Conservation (phyloP, 2,888 invertebrate species). For the Lamellibrachia satsuma region DNA sequence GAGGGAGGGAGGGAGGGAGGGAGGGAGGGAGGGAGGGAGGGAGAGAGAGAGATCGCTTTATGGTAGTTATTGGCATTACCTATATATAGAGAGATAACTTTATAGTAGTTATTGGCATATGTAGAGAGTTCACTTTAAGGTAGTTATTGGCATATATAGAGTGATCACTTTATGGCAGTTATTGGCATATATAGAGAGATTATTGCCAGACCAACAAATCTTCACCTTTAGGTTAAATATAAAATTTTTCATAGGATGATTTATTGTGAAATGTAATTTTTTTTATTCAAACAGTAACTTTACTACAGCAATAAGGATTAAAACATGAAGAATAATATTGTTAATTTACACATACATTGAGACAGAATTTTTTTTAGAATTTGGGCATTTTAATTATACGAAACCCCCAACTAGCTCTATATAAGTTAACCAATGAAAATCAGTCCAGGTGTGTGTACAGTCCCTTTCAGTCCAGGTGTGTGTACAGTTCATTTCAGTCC, state of each 20-base stretch:
- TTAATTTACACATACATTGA: no score
- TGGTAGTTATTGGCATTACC: neutral
- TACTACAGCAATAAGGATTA: neutral
- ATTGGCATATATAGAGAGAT: neutral
- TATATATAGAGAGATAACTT: neutral
- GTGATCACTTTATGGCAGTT: neutral
- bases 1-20: no score
- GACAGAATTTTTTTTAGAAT: no score
- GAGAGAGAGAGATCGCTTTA: no score
- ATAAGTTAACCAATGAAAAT: no score
- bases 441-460: no score
- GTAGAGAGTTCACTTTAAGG: no score
- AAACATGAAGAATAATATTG: neutral
- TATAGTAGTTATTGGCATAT: neutral
- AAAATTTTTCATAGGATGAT: neutral
- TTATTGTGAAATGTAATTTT: neutral
- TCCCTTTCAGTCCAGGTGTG: no score
- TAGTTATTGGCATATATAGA: neutral
- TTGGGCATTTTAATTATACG: no score
- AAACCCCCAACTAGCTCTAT: no score
- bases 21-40: no score
- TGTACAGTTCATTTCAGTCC: no score
- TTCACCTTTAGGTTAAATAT: neutral
- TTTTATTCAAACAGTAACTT: neutral
- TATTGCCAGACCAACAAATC: neutral